phyloP scores from a whole-genome alignment of 2,113 vertebrate genomes.

The rat (Rattus norvegicus) region GRCr8 NC_086020.1:36346501-36347000 shows the following conservation, averaged over 20 bases:
- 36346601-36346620: conserved; percentile 21
- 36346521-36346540: too few relatives aligned
- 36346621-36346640: conserved; percentile 23
- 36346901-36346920: neutral
- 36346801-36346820: neutral
- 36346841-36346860: neutral
- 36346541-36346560: too few relatives aligned
- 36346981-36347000: neutral
- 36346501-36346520: too few relatives aligned
- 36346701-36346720: neutral
- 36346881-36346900: neutral
- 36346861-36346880: neutral
- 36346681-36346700: neutral
- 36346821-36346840: neutral
- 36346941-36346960: neutral
- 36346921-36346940: neutral
- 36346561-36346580: neutral
- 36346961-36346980: neutral
- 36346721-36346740: neutral
- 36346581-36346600: neutral
- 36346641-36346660: conserved; percentile 42
- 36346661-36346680: conserved; percentile 15
- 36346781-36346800: conserved; percentile 30
- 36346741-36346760: neutral
- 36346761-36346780: neutral